phyloP scores from a whole-genome alignment of 2,797 vertebrate genomes.

The Anas bernieri region DNA sequence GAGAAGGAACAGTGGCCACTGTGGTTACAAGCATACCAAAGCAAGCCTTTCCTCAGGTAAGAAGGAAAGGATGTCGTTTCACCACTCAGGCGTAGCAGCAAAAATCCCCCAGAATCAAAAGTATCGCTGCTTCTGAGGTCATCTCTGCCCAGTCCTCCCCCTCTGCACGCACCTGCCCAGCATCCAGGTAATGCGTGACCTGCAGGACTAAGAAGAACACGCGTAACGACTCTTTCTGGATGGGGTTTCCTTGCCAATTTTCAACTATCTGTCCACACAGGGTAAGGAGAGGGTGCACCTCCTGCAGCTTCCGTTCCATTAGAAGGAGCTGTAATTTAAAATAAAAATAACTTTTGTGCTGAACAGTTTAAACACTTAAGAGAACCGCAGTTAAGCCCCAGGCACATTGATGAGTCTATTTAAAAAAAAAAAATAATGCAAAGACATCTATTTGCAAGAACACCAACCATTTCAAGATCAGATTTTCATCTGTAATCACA shows the following conservation, averaged over 20 bases:
- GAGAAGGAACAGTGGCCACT: accelerated
- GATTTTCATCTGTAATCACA: not conserved
- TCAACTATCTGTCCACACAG: slow-evolving; percentile 97
- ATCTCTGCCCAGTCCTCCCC: accelerated
- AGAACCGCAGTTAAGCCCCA: not conserved
- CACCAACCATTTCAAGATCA: not conserved
- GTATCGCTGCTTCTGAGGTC: not conserved
- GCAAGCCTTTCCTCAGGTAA: accelerated
- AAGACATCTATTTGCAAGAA: not conserved
- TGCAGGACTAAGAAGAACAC: slow-evolving; percentile 98
- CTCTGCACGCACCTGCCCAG: slow-evolving; percentile 86
- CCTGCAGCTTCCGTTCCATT: slow-evolving; percentile 95
- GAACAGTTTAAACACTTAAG: accelerated
- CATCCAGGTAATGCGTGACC: slow-evolving; percentile 98
- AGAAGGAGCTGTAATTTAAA: slow-evolving; percentile 83
- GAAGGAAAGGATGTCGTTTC: accelerated
- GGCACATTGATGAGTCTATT: too few relatives aligned
- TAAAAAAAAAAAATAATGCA: not conserved
- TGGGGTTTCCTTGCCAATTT: slow-evolving; percentile 98
- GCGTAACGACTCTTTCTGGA: slow-evolving; percentile 96
- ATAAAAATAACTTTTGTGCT: not conserved
- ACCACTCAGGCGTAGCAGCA: not conserved
- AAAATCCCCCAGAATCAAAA: not conserved
- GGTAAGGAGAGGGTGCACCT: slow-evolving; percentile 95
- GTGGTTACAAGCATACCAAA: accelerated